A percentile compares a stretch with the other conserved stretches of the same genome.
phyloP scores from a whole-genome alignment of 2,113 vertebrate genomes.

The Collichthys lucidus region DNA sequence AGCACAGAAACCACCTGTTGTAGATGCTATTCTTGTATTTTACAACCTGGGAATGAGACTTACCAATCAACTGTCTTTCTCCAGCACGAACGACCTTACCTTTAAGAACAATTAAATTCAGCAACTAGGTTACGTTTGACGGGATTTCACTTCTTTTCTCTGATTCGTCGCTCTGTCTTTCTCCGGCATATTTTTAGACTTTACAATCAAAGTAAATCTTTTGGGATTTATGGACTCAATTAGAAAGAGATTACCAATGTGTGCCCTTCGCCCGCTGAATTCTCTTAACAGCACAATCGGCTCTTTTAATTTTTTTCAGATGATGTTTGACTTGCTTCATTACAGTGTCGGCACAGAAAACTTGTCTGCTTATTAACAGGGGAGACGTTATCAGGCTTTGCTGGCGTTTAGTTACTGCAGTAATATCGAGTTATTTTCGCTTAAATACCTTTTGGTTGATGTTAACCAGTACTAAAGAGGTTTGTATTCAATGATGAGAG shows the following conservation, averaged over 20 bases:
- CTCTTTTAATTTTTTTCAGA: conserved; percentile 21
- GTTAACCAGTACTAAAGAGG: conserved; percentile 13
- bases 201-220: conserved; percentile 72
- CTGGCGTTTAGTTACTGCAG: not conserved
- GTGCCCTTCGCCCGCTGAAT: conserved; percentile 42
- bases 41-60: no score
- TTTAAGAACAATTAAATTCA: conserved; percentile 6
- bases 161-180: conserved; percentile 38
- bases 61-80: no score
- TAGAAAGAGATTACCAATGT: conserved; percentile 71
- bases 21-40: no score
- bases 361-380: conserved; percentile 23
- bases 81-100: no score
- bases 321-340: conserved; percentile 41
- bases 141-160: conserved; percentile 36
- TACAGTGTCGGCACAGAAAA: conserved; percentile 2
- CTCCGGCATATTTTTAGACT: conserved; percentile 76
- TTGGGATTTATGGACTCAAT: conserved; percentile 76
- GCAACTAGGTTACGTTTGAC: conserved; percentile 66
- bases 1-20: no score
- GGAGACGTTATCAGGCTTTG: conserved; percentile 21
- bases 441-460: conserved; percentile 31
- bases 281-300: conserved; percentile 19
- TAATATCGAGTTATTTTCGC: conserved; percentile 12
- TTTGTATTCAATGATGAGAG: conserved; percentile 46